Conservation (phyloP, 2,888 invertebrate genomes). For the Xestia rhomboidea region DNA sequence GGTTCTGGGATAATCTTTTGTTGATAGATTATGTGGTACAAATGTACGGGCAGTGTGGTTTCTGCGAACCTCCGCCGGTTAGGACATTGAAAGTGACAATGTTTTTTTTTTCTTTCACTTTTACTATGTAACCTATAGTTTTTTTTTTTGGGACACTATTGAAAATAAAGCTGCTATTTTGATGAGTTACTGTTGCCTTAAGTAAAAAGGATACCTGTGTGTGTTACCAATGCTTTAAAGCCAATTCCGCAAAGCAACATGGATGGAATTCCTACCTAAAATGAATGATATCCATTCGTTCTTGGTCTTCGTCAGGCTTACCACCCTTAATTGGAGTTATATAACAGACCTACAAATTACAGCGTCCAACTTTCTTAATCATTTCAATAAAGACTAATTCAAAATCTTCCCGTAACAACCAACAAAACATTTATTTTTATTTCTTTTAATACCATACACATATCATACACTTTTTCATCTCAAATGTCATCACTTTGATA, state of each 20-base stretch:
- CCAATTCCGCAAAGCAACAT: neutral
- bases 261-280: neutral
- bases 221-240: neutral
- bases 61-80: conserved; percentile 76
- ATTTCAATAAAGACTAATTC: neutral
- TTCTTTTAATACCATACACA: conserved; percentile 51
- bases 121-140: conserved; percentile 46
- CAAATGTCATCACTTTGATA: conserved; percentile 86
- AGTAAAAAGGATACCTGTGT: neutral
- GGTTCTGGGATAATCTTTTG: conserved; percentile 87
- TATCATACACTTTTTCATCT: conserved; percentile 77
- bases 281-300: too few species aligned
- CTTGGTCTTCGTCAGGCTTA: neutral
- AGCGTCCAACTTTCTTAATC: neutral
- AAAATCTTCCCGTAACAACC: neutral
- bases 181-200: neutral
- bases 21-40: conserved; percentile 84
- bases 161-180: conserved; percentile 13
- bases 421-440: neutral
- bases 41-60: conserved; percentile 70
- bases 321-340: too few species aligned
- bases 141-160: conserved; percentile 34
- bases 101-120: conserved; percentile 62
- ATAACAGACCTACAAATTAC: neutral
- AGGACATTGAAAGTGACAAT: conserved; percentile 79